phyloP scores from a whole-genome alignment of 2,797 vertebrate species.

The Sebastes dallii region DNA sequence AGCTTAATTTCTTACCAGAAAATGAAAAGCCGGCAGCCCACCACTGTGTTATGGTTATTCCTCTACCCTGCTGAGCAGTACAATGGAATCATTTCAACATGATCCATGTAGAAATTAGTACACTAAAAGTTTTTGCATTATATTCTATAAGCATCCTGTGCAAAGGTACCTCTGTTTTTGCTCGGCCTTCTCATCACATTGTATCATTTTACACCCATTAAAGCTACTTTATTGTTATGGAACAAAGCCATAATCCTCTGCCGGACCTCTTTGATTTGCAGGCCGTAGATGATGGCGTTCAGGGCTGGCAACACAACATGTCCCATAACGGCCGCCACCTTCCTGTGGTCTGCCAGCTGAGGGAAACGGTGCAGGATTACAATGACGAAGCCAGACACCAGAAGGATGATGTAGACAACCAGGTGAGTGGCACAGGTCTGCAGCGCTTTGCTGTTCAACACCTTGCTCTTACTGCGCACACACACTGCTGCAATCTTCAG shows the following conservation, averaged over 20 bases:
- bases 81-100: not conserved
- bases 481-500: too few species aligned
- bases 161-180: not conserved
- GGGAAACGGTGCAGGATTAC: constrained; percentile 50
- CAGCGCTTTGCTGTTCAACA: constrained; percentile 60
- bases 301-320: constrained; percentile 25
- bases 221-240: not conserved
- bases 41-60: not conserved
- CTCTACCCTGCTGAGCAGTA: not conserved
- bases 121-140: not conserved
- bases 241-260: constrained; percentile 10
- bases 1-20: not conserved
- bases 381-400: constrained; percentile 11
- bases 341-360: constrained; percentile 19
- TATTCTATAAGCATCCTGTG: not conserved
- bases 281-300: constrained; percentile 52
- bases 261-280: constrained; percentile 53
- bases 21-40: not conserved
- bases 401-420: constrained; percentile 64
- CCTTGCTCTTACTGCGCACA: too few species aligned
- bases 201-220: not conserved
- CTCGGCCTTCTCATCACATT: not conserved
- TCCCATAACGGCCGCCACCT: constrained; percentile 22
- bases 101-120: too few species aligned
- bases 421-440: constrained; percentile 44